Conservation (phyloP, 2,888 invertebrate genomes). For the Synanthedon vespiformis region DNA sequence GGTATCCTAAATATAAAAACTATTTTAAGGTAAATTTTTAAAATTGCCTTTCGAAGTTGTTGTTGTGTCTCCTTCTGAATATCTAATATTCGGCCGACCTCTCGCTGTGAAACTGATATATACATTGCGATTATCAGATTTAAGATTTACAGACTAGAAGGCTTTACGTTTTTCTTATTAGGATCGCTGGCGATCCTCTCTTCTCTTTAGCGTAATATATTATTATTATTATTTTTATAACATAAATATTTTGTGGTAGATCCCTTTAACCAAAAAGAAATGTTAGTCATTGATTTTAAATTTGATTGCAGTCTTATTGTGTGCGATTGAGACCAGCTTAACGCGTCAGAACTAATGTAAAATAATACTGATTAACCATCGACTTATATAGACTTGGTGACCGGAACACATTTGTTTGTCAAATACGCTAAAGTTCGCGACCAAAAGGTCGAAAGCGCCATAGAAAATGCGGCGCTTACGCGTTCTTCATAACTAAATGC, state of each 20-base stretch:
- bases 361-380: too few species aligned
- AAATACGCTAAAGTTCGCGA: too few species aligned
- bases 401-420: too few species aligned
- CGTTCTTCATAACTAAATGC: too few species aligned
- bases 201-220: slow-evolving; percentile 58
- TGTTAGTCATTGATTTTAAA: slow-evolving; percentile 32
- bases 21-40: slow-evolving; percentile 64
- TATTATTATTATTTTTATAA: slow-evolving; percentile 34
- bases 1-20: slow-evolving; percentile 54
- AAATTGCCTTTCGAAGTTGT: slow-evolving; percentile 64
- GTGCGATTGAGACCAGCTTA: too few species aligned
- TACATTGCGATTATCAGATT: slow-evolving; percentile 34
- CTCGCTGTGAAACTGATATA: slow-evolving; percentile 36
- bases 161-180: slow-evolving; percentile 46
- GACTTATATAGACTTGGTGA: too few species aligned
- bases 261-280: slow-evolving; percentile 39
- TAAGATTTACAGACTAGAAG: too few species aligned
- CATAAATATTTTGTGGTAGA: slow-evolving; percentile 45
- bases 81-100: slow-evolving; percentile 58
- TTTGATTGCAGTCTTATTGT: neutral
- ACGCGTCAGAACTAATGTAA: too few species aligned
- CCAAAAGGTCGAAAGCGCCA: too few species aligned
- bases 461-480: too few species aligned
- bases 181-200: slow-evolving; percentile 67
- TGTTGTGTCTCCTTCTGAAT: slow-evolving; percentile 59